These are phyloP conservation scores for Holacanthella duospinosa DNA, from an alignment of 2,888 invertebrate genomes.

Conservation along the genomic window DNA sequence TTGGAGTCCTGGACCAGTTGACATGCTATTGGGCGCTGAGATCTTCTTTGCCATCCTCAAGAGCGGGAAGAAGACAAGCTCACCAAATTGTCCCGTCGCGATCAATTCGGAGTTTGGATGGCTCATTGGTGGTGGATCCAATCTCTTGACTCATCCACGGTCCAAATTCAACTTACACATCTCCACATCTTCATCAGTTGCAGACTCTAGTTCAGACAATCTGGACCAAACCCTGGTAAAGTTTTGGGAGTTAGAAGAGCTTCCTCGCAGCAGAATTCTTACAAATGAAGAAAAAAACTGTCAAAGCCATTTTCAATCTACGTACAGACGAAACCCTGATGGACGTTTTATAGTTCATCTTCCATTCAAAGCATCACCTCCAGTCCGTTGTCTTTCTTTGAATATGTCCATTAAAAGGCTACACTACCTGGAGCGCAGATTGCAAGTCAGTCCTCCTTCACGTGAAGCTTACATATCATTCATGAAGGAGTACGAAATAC, in stretches of 20 bases:
- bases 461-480: conserved; percentile 25
- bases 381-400: conserved; percentile 26
- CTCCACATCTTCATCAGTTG: no score
- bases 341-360: conserved; percentile 16
- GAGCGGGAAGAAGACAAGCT: not conserved
- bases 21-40: not conserved
- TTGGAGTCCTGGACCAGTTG: not conserved
- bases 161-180: no score
- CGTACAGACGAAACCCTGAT: not conserved
- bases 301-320: conserved; percentile 15
- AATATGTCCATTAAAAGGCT: conserved; percentile 26
- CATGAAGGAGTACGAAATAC: conserved; percentile 29
- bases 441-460: conserved; percentile 13
- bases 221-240: conserved; percentile 2
- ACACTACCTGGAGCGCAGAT: conserved; percentile 24
- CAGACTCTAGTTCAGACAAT: not conserved
- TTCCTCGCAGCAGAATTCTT: not conserved
- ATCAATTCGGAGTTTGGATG: conserved; percentile 5
- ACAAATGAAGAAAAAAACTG: conserved; percentile 13
- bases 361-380: conserved; percentile 11
- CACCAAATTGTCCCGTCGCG: conserved; percentile 8
- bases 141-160: no score
- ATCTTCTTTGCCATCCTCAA: not conserved
- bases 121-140: not conserved
- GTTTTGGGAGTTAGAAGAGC: conserved; percentile 18